Percentiles rank a stretch among this genome's conserved stretches.
Conservation (phyloP, 2,113 vertebrate genomes). For the Ciconia boyciana region DNA sequence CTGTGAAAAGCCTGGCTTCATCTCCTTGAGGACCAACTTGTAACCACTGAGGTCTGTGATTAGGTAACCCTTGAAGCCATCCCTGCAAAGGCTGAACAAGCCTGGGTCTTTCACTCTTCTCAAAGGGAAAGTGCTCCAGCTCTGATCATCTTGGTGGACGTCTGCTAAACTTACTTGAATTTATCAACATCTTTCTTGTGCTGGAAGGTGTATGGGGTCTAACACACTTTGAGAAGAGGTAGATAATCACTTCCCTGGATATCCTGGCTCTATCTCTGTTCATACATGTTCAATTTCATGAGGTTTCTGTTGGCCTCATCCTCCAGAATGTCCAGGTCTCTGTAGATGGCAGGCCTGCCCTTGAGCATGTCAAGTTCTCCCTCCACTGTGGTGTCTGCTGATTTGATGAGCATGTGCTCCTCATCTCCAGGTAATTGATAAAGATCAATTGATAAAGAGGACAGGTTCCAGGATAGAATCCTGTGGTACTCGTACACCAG, state of each 20-base stretch:
- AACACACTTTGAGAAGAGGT: not conserved
- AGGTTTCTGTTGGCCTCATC: not conserved
- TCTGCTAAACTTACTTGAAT: not conserved
- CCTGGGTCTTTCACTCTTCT: not conserved
- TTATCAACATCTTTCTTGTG: not conserved
- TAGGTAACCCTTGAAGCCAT: not conserved
- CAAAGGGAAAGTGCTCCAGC: not conserved
- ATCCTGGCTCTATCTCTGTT: not conserved
- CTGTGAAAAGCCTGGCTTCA: not conserved
- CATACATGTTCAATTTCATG: not conserved
- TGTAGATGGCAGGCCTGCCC: not conserved
- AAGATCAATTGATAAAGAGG: not conserved
- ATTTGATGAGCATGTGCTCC: fast-evolving
- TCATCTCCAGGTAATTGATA: not conserved
- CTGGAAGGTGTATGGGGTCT: not conserved
- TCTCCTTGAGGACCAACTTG: not conserved
- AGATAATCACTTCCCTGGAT: not conserved
- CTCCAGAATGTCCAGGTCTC: not conserved
- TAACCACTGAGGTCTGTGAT: not conserved
- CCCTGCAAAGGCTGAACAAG: not conserved
- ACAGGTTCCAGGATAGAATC: not conserved
- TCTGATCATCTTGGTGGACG: not conserved
- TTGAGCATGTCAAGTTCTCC: not conserved
- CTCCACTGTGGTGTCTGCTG: not conserved
- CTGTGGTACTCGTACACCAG: not conserved